Base-by-base conservation (phyloP, 2,888 invertebrate species). In the Drosophila stalkeri region DNA sequence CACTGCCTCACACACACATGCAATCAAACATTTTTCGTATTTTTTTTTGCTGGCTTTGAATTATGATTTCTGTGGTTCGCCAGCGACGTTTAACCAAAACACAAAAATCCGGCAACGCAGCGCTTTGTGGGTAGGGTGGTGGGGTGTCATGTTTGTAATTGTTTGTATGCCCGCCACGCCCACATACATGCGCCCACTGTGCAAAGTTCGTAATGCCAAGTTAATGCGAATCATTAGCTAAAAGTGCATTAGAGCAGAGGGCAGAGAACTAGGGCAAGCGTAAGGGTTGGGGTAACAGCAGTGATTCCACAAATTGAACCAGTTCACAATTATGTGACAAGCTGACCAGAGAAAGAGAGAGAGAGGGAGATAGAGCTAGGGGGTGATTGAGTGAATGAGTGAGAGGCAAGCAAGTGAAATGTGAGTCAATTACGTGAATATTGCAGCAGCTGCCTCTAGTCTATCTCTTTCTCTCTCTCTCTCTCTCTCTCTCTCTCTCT, bases 191-290 rank as follows among this genome's bases (percentile, higher is more conserved):
- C 7, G 33, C 35, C n/a, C 46, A 47, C 3, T 20, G n/a, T 18
- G 47, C 47, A 27, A 73, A 77, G 35, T 56, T 78, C 67, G n/a
- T 62, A 64, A 75, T 75, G 70, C 54, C 46, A 47, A 72, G 69
- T 56, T 87, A 84, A 86, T 86, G 80, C 82, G 67, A 63, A 66
- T 85, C 77, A 87, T 87, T 87, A 84, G 83, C 75, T 46, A 64
- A 56, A 56, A 44, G 41, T 43, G 54, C 46, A 16, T 63, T 27
- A 66, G 59, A 71, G 60, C 37, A 55, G 31, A 8, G 31, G 12
- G n/a, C 0, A n/a, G n/a, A 7, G 5, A 7, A n/a, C 16, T 2
- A 0, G 31, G 31, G 4, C 7, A 12, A 11, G 23, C 39, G 27
- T 16, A 4, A 6, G 20, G 12, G 11, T 4, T 11, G 18, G 43